phyloP scores from a whole-genome alignment of 1,140 invertebrate species.

The Procambarus clarkii region DNA sequence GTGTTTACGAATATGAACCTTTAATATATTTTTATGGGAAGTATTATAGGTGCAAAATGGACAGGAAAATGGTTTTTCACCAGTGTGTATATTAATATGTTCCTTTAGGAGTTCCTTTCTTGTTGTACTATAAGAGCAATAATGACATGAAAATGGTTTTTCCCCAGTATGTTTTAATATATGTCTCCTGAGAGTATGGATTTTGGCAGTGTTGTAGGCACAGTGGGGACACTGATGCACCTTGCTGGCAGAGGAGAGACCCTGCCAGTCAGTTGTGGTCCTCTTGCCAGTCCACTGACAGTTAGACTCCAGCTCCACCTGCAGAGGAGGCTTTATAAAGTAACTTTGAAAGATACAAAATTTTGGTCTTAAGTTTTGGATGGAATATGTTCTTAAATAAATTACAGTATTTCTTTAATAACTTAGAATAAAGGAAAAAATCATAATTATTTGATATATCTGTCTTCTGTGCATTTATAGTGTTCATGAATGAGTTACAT shows the following conservation, averaged over 20 bases:
- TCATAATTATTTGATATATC: too few relatives aligned
- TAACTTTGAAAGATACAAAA: neutral
- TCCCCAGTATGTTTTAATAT: neutral
- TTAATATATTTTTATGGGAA: slow-evolving; percentile 6
- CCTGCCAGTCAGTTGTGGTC: slow-evolving; percentile 24
- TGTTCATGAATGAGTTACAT: too few relatives aligned
- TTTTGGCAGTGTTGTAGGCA: neutral
- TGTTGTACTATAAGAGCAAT: neutral
- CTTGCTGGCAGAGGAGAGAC: neutral
- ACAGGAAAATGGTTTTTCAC: neutral
- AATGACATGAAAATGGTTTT: neutral
- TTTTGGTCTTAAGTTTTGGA: neutral
- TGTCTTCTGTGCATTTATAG: too few relatives aligned
- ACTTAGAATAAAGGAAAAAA: neutral
- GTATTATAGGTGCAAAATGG: neutral
- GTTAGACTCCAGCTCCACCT: slow-evolving; percentile 34
- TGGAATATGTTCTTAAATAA: neutral
- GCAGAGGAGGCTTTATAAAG: slow-evolving; percentile 41
- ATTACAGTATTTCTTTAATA: neutral
- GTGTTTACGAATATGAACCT: neutral
- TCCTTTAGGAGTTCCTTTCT: neutral
- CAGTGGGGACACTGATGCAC: neutral
- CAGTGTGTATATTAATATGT: slow-evolving; percentile 3
- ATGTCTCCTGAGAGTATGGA: neutral
- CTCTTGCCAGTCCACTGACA: slow-evolving; percentile 23